Base-by-base conservation (phyloP, 2,113 vertebrate species). In the Elaphurus davidianus region DNA sequence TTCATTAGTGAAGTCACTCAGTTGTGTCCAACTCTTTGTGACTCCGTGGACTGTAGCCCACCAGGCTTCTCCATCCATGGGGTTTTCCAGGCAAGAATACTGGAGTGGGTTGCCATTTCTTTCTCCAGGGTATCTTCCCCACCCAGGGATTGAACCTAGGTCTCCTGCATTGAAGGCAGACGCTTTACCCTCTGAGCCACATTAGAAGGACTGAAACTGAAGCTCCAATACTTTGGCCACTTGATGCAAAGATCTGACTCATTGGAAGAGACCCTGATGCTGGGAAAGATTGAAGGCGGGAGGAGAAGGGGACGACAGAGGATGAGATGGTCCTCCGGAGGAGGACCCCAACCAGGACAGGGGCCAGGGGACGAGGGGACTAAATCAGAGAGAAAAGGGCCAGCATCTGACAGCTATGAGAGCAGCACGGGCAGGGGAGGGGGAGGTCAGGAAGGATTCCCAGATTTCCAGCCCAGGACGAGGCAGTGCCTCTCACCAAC, bases 341-440 rank as follows among this genome's bases (percentile, higher is more conserved):
- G 78, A 36, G 30, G 59, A 13, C 9, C 59, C 74, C 28, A 47
- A 12, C n/a, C 50, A 16, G 47, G 59, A 21, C 23, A 13, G 45
- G 43, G 1, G 6, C 15, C 6, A 2, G 43, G 52, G 13, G 4
- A 30, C 1, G 7, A 4, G 19, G 67, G 33, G 33, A 13, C 57
- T 30, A 11, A 27, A 3, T 36, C n/a, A 36, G 36, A 95, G 84
- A 9, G 33, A 14, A 30, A 30, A 52, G 27, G 93, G 59, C 23
- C 50, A 21, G 79, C 8, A 0, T 8, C 17, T 15, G 82, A 33
- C 0, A 7, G 57, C 59, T 0, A 0, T 16, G n/a, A 52, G 17
- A 6, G 30, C 1, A 3, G 27, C 50, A 0, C 1, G 0, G 55
- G 40, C 21, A 2, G 9, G 2, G 17, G 25, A 17, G 50, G 55